phyloP scores from a whole-genome alignment of 2,888 invertebrate genomes.

The Amblyteles armatorius region DNA sequence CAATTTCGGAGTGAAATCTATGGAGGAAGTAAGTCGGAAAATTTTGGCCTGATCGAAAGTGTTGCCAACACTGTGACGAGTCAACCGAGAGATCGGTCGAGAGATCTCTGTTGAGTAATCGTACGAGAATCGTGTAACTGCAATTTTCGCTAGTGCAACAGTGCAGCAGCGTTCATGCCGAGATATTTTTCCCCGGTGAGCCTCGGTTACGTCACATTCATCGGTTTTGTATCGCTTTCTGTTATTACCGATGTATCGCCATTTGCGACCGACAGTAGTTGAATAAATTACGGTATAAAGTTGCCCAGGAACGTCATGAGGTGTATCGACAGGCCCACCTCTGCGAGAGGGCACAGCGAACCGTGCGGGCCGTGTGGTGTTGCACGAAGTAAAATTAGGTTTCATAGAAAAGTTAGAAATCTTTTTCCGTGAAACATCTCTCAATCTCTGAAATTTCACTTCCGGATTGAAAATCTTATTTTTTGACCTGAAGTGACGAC shows the following conservation, averaged over 20 bases:
- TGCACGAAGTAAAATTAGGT: too few relatives aligned
- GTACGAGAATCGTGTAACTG: constrained; percentile 10
- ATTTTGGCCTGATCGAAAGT: constrained; percentile 14
- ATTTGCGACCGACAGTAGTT: constrained; percentile 20
- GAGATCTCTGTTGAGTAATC: constrained; percentile 47
- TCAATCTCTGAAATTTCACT: neutral
- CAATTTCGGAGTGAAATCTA: constrained; percentile 21
- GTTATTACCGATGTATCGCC: constrained; percentile 52
- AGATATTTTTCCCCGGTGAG: constrained; percentile 34
- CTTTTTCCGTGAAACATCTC: neutral
- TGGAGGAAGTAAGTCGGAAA: neutral
- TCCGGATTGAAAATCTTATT: too few relatives aligned
- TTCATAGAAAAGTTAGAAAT: too few relatives aligned
- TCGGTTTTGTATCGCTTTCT: constrained; percentile 26
- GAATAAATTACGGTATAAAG: constrained; percentile 35
- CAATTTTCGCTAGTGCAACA: constrained; percentile 19
- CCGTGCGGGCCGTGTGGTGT: neutral
- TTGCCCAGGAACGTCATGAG: constrained; percentile 37
- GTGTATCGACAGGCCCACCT: constrained; percentile 51
- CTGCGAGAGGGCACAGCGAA: neutral
- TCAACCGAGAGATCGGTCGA: constrained; percentile 22
- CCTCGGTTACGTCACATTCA: constrained; percentile 46
- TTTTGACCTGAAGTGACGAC: too few relatives aligned
- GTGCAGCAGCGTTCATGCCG: neutral
- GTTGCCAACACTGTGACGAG: neutral